phyloP scores from a whole-genome alignment of 2,888 invertebrate species.

The Cactoblastis cactorum region DNA sequence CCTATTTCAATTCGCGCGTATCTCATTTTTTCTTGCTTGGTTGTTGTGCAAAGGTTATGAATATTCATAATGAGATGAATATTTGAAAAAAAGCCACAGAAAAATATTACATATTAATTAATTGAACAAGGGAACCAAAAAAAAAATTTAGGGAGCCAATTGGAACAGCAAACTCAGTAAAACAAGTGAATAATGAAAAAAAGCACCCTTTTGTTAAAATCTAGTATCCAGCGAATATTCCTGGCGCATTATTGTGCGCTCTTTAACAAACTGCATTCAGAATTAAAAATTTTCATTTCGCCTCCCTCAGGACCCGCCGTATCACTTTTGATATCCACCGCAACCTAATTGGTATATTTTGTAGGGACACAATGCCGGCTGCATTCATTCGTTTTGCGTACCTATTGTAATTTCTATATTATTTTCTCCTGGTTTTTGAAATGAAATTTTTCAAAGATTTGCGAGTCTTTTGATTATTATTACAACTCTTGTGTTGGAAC shows the following conservation, averaged over 20 bases:
- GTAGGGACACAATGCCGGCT: constrained; percentile 66
- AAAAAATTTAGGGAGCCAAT: background rate
- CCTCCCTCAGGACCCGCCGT: constrained; percentile 46
- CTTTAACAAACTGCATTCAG: constrained; percentile 78
- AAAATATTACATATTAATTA: too few species aligned
- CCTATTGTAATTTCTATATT: constrained; percentile 57
- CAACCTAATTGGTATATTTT: constrained; percentile 76
- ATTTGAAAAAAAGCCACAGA: too few species aligned
- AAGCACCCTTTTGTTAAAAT: constrained; percentile 62
- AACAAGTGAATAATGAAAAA: constrained; percentile 58
- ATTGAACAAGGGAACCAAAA: background rate
- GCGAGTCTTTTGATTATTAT: background rate
- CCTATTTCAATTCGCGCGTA: too few species aligned
- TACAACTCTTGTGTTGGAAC: too few species aligned
- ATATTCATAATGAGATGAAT: background rate
- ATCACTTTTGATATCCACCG: constrained; percentile 74
- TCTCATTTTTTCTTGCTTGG: too few species aligned
- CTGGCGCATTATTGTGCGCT: constrained; percentile 66
- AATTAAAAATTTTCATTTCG: constrained; percentile 76
- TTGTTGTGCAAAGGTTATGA: too few species aligned
- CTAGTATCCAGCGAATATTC: constrained; percentile 56
- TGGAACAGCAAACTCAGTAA: constrained; percentile 34
- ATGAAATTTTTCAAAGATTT: background rate
- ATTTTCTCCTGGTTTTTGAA: constrained; percentile 23
- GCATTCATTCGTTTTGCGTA: constrained; percentile 72